Evolutionary conservation across 1,140 invertebrate species (phyloP), one percentile per base, ranked within the genome.

Genomic region (Mactra quadrangularis): DNA sequence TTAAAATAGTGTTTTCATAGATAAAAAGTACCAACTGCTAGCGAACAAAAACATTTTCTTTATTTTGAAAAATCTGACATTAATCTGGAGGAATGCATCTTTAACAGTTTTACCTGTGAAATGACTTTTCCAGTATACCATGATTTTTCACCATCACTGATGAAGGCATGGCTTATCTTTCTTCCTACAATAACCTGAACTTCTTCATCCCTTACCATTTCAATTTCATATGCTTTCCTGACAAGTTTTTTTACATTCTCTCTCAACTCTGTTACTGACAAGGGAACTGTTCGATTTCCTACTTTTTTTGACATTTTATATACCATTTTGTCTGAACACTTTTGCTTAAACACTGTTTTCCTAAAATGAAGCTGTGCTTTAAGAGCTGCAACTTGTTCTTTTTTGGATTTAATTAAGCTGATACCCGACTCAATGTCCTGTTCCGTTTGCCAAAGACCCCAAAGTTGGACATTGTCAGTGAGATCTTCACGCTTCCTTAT

Each of bases 341-440:
- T 72, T 22, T 72, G 47, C 9, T 57, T n/a, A 33, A 72, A 35
- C 4, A 55, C 3, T n/a, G 27, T 53, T 72, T 72, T 31, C 31
- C 70, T 72, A 41, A 55, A 72, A 55, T 57, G 29, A 1, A 72
- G 31, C 55, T 72, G 70, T 33, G 50, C 19, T 29, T 72, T 72
- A 6, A 72, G 22, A 72, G 70, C 70, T 27, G 17, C 2, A 1
- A 55, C 22, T 72, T 72, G 53, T 13, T 72, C 53, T 4, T 7
- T 22, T 55, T 70, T 50, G 6, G 66, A 55, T 57, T 72, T 53
- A 3, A 72, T 29, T n/a, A 33, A 38, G 29, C 25, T 4, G 1
- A 72, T 9, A 27, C 15, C 50, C 7, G 70, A 72, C 53, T 55
- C 45, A 13, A 72, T 52, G 9, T 64, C 29, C 1, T 33, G n/a